Evolutionary conservation across 1,140 invertebrate genomes (phyloP).

Genomic region (Phymorhynchus buccinoides): DNA sequence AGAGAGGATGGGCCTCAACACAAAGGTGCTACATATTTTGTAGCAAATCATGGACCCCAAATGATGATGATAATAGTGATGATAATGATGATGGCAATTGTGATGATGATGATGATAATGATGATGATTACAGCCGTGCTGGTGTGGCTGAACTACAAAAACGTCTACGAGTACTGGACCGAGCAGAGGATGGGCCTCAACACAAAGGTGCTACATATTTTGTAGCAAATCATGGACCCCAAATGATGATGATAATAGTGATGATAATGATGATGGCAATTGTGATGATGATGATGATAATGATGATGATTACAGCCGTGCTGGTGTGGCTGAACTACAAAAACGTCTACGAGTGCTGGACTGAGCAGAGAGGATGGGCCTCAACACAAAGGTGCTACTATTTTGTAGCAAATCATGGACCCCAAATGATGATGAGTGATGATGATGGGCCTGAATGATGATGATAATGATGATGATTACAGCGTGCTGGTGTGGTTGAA

Average conservation of each 20-base stretch:
- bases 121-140: conserved; percentile 88
- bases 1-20: conserved; percentile 78
- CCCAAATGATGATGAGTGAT: no score
- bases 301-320: conserved; percentile 89
- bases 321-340: conserved; percentile 98
- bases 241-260: no score
- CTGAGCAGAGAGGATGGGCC: conserved; percentile 85
- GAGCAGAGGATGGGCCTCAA: conserved; percentile 83
- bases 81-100: no score
- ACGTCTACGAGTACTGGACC: conserved; percentile 99
- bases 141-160: conserved; percentile 98
- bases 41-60: no score
- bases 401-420: conserved; percentile 76
- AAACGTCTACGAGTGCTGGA: conserved; percentile 99
- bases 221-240: no score
- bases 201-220: conserved; percentile 80
- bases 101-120: no score
- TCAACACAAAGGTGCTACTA: conserved; percentile 80
- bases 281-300: no score
- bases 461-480: no score
- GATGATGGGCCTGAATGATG: no score
- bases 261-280: no score
- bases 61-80: no score
- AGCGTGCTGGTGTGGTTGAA: conserved; percentile 98
- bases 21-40: no score